These are phyloP conservation scores for Corydoras sp. DNA, from an alignment of 2,113 vertebrate species.

Conservation along the genomic window DNA sequence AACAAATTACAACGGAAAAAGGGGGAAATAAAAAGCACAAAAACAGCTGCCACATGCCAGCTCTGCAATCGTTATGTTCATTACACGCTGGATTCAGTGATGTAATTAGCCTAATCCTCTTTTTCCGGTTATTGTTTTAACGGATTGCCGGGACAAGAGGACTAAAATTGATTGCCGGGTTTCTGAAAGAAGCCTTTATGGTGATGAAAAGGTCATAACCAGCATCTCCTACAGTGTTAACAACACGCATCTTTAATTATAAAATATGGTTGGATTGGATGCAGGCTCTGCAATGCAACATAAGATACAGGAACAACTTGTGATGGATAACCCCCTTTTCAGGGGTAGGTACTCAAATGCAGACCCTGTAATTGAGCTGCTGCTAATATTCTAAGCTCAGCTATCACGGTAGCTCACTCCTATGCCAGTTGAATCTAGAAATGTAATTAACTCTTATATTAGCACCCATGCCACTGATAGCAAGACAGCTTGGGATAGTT, in stretches of 20 bases:
- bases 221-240: conserved; percentile 2
- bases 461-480: conserved; percentile 61
- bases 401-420: conserved; percentile 52
- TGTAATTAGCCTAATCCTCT: conserved; percentile 72
- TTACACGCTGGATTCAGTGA: conserved; percentile 34
- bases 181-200: conserved; percentile 44
- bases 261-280: conserved; percentile 15
- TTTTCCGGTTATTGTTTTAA: conserved; percentile 68
- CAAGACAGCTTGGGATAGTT: conserved; percentile 3
- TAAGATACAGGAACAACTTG: background rate
- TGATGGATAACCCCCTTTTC: background rate
- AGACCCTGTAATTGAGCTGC: conserved; percentile 34
- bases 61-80: conserved; percentile 42
- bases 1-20: conserved; percentile 11
- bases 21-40: conserved; percentile 38
- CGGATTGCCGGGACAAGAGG: conserved; percentile 61
- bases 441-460: conserved; percentile 65
- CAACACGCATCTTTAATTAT: conserved; percentile 20
- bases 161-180: conserved; percentile 50
- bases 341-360: conserved; percentile 16
- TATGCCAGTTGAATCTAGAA: conserved; percentile 59
- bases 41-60: conserved; percentile 39
- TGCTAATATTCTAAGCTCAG: conserved; percentile 45
- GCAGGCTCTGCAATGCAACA: conserved; percentile 4
- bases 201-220: conserved; percentile 37